These are phyloP conservation scores for Ceratina australensis DNA, from an alignment of 1,140 invertebrate genomes.

Conservation along the genomic window DNA sequence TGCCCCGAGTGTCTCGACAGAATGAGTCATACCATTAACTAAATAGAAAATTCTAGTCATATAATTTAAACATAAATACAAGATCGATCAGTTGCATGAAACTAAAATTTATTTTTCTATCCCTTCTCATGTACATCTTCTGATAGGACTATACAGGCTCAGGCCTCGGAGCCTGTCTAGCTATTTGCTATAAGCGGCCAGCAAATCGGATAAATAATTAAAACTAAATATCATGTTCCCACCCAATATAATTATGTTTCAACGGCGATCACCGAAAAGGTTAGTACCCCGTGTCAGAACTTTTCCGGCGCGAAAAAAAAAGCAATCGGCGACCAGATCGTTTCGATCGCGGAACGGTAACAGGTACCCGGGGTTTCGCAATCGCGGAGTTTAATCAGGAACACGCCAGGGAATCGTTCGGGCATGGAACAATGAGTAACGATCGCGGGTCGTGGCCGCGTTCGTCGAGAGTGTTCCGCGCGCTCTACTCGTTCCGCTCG, in stretches of 20 bases:
- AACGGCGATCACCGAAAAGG: background rate
- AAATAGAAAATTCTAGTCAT: no score
- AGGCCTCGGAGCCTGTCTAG: no score
- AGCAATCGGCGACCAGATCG: constrained; percentile 8
- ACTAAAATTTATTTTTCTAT: no score
- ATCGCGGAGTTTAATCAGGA: constrained; percentile 24
- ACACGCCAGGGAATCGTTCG: constrained; percentile 15
- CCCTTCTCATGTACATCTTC: no score
- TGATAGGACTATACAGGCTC: no score
- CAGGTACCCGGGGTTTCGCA: constrained; percentile 31
- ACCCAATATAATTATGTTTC: background rate
- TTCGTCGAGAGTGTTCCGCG: constrained; percentile 45
- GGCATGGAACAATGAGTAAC: constrained; percentile 38
- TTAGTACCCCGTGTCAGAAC: background rate
- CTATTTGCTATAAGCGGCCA: no score
- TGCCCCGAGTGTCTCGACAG: background rate
- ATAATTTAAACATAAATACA: no score
- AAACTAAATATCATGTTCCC: no score
- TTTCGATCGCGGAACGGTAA: constrained; percentile 18
- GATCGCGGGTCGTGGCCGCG: constrained; percentile 44
- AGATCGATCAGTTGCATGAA: no score
- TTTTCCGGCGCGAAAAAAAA: background rate
- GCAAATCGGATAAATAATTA: no score
- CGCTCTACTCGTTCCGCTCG: constrained; percentile 55
- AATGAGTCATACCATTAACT: no score